Base-by-base conservation (phyloP, 2,113 vertebrate genomes). In the Accipiter virgatus region DNA sequence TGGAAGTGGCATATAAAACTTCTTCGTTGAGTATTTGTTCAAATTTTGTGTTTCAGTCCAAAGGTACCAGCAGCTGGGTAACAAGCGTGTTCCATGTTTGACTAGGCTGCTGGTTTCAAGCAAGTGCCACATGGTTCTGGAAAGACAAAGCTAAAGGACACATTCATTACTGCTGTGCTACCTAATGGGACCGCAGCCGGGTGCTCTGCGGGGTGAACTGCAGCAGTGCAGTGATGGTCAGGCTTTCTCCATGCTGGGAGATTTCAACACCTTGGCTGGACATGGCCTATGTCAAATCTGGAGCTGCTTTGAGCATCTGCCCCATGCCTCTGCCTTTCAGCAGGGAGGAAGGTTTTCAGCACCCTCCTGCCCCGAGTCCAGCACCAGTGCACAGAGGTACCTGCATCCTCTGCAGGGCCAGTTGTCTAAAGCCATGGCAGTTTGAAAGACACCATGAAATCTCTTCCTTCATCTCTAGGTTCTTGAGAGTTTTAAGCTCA, bases 171-270 rank as follows among this genome's bases (percentile, higher is more conserved):
- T 59, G 52, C 10, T 67, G 32, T 79, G 29, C 42, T 65, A 1
- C 22, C 11, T 20, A 7, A 2, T 3, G n/a, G 21, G 11, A 18
- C 29, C 4, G 8, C 36, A 71, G 19, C 16, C 0, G 1, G 8
- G 7, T 22, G 29, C 22, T 31, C 47, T 42, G 6, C 1, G 3
- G 3, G 1, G 16, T 40, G n/a, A 62, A 10, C 9, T 5, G 50
- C 10, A 26, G 13, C 18, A 22, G 11, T 27, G 38, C 22, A 31
- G 26, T 27, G 18, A 5, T 4, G 25, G 29, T 21, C 81, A 81
- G 26, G 20, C 16, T 70, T 42, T 19, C 34, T 47, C 11, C 16
- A 2, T 38, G 26, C 29, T n/a, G 43, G 31, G 38, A 67, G 56
- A 23, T 55, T 53, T 27, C 29, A 47, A 38, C 19, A n/a, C 7